Conservation (phyloP, 2,888 invertebrate genomes). For the Cerastoderma edule region DNA sequence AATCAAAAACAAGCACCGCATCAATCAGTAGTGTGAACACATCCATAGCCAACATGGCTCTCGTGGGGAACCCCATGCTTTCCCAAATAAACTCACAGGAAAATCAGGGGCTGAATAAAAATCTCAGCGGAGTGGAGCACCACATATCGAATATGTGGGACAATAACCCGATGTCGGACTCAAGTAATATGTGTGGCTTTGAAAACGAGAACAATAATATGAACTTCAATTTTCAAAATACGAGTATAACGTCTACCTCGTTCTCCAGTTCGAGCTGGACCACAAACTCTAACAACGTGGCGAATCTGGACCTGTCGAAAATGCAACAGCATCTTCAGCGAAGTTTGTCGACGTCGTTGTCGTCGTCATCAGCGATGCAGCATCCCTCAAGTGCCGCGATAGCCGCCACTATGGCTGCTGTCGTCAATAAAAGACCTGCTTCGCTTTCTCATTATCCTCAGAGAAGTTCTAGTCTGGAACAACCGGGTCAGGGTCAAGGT, state of each 20-base stretch:
- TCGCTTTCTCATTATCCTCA: constrained; percentile 63
- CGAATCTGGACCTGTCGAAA: constrained; percentile 50
- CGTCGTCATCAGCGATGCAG: constrained; percentile 29
- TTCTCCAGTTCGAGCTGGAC: constrained; percentile 35
- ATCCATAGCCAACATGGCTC: constrained; percentile 59
- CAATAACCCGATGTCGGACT: constrained; percentile 45
- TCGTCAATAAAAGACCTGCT: constrained; percentile 35
- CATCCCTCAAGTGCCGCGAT: constrained; percentile 14
- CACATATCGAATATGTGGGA: too few relatives aligned
- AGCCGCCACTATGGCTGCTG: constrained; percentile 12
- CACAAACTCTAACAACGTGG: constrained; percentile 18
- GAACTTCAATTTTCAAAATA: constrained; percentile 26
- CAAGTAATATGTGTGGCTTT: constrained; percentile 36
- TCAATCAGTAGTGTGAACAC: constrained; percentile 46
- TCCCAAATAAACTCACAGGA: constrained; percentile 37
- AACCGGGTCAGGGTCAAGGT: constrained; percentile 51
- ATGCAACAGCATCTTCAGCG: constrained; percentile 51
- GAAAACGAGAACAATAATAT: constrained; percentile 23
- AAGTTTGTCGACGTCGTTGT: constrained; percentile 50
- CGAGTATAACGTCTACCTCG: constrained; percentile 40
- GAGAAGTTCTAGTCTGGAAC: constrained; percentile 60
- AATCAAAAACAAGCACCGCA: constrained; percentile 33
- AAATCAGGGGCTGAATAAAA: constrained; percentile 41
- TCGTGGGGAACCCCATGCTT: constrained; percentile 55
- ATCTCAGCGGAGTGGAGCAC: too few relatives aligned